Base-by-base conservation (phyloP, 2,888 invertebrate genomes). In the Macaria notata region DNA sequence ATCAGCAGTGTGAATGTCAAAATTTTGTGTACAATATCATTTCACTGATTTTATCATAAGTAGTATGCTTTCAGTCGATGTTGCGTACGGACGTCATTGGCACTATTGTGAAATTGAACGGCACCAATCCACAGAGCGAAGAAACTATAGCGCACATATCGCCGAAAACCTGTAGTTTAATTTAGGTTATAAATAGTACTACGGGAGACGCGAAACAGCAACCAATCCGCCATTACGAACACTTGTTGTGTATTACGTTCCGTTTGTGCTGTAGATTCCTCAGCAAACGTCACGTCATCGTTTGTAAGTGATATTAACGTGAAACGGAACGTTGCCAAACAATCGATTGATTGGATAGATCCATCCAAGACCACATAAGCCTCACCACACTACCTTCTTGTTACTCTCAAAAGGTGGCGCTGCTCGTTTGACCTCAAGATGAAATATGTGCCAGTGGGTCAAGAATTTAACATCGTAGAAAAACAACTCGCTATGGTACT, bases 111-210 rank as follows among this genome's bases (percentile, higher is more conserved):
- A 85, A 86, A 86, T 85, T 82, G 79, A 88, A 84, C 86, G 80
- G 83, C 88, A 90, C 86, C 82, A 86, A 86, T 88, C 78, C 88
- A 90, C 89, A 87, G 84, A 88, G 85, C 82, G 79, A 80, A 78
- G 81, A 81, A 89, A 89, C 85, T 86, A 90, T 89, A 90, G 87
- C 85, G 87, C 87, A 91, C 92, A 92, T 91, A 91, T 92, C 90
- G 91, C 87, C 88, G 88, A 91, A 90, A 92, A 89, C 89, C 91
- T 87, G 86, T 90, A 88, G 88, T 90, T 86, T 91, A 84, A 91
- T 92, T 91, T 88, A 92, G 92, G 92, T 92, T 92, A 92, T 88
- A 92, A 92, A 92, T 92, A 92, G 92, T 91, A 87, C 88, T 87
- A 84, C 83, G 87, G 83, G 89, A 91, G 90, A 91, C 88, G 90